These are phyloP conservation scores for Tapirus terrestris DNA, from an alignment of 2,113 vertebrate species.

Conservation along the genomic window DNA sequence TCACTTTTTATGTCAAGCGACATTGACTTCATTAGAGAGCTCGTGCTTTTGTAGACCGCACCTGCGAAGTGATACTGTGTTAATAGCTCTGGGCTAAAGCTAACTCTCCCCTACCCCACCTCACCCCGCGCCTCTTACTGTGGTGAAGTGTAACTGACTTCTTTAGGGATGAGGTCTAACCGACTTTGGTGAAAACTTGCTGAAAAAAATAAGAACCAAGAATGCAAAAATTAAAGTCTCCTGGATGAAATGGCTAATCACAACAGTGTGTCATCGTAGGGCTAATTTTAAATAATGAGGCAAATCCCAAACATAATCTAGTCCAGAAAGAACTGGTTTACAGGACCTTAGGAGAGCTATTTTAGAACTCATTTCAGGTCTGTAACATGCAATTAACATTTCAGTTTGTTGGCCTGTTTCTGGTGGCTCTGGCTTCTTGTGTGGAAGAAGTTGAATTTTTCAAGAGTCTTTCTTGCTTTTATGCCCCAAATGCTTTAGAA, in stretches of 20 bases:
- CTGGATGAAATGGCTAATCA: neutral
- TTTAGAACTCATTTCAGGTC: neutral
- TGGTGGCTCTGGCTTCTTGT: neutral
- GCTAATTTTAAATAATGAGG: neutral
- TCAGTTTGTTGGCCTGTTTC: neutral
- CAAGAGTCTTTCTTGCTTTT: neutral
- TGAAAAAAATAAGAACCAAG: neutral
- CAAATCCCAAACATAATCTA: neutral
- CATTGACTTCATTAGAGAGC: neutral
- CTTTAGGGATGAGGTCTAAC: neutral
- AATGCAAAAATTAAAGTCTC: neutral
- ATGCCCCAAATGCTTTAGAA: neutral
- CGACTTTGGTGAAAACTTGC: neutral
- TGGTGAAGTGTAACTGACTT: conserved; percentile 85
- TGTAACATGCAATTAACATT: neutral
- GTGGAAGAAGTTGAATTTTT: conserved; percentile 29
- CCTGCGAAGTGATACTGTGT: conserved; percentile 86
- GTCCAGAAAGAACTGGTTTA: neutral
- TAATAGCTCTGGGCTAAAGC: conserved; percentile 52
- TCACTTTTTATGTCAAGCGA: conserved; percentile 80
- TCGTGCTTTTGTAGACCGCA: conserved; percentile 25
- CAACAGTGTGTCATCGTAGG: neutral
- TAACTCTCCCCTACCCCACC: neutral
- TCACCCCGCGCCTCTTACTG: conserved; percentile 76
- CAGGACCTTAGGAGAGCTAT: neutral